These are phyloP conservation scores for Corythaixoides concolor DNA, from an alignment of 2,113 vertebrate species.

Conservation along the genomic window DNA sequence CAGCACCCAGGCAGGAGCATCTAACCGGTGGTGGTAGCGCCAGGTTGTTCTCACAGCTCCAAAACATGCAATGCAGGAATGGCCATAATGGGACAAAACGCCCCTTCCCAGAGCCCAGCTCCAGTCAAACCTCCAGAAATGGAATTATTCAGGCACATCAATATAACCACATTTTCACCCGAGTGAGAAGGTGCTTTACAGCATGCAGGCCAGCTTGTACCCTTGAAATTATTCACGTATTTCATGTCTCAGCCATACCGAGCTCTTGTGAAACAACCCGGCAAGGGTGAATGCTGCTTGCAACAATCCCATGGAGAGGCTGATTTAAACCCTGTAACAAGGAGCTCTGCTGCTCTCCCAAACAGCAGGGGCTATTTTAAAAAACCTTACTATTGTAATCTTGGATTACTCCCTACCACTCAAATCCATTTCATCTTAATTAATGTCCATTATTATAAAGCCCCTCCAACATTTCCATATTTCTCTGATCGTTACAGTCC, in stretches of 20 bases:
- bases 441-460: background rate
- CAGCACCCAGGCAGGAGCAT: background rate
- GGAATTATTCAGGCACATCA: background rate
- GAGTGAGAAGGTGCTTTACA: background rate
- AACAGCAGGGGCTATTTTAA: background rate
- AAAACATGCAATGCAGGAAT: background rate
- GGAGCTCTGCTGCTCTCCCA: conserved; percentile 14
- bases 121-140: background rate
- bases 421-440: conserved; percentile 37
- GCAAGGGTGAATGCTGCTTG: background rate
- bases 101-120: background rate
- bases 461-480: background rate
- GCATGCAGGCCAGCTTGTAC: background rate
- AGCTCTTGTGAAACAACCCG: background rate
- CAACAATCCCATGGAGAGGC: fast-evolving
- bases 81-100: fast-evolving
- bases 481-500: background rate
- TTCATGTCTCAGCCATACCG: background rate
- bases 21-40: background rate
- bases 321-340: background rate
- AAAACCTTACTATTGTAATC: conserved; percentile 8
- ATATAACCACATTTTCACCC: background rate
- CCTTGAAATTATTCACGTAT: background rate
- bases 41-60: background rate
- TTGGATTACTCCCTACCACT: conserved; percentile 28